A percentile compares a stretch with the other conserved stretches of the same genome.
These are phyloP conservation scores for Olivierus martensii DNA, from an alignment of 1,140 invertebrate genomes.

Conservation along the genomic window DNA sequence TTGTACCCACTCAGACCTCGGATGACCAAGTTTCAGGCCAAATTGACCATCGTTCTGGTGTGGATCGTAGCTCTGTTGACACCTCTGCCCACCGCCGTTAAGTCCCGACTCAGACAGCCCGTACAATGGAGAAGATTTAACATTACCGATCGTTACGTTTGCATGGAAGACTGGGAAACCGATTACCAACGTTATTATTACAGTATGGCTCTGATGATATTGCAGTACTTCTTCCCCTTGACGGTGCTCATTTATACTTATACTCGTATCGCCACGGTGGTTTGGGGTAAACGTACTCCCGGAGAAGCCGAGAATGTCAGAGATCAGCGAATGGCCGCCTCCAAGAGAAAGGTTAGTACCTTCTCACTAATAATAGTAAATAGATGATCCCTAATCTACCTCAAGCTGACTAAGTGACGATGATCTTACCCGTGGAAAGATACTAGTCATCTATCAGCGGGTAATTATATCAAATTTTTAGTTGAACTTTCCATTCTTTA, in stretches of 20 bases:
- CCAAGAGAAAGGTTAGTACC: conserved; percentile 66
- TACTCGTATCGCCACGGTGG: conserved; percentile 64
- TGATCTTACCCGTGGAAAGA: too few species aligned
- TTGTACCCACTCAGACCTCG: conserved; percentile 69
- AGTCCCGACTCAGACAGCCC: conserved; percentile 39
- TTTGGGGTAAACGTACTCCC: conserved; percentile 72
- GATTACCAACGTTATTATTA: conserved; percentile 46
- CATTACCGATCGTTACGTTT: conserved; percentile 37
- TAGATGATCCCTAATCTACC: too few species aligned
- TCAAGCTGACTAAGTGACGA: too few species aligned
- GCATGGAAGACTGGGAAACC: conserved; percentile 21
- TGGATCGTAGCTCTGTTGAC: conserved; percentile 63
- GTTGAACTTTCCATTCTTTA: too few species aligned
- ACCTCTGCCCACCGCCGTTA: conserved; percentile 60
- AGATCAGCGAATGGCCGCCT: conserved; percentile 64
- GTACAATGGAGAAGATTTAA: conserved; percentile 41
- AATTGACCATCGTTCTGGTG: conserved; percentile 53
- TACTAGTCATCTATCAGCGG: too few species aligned
- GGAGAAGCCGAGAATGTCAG: conserved; percentile 67
- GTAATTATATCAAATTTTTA: too few species aligned
- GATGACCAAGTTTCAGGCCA: conserved; percentile 53
- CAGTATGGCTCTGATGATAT: conserved; percentile 53
- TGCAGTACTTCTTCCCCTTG: conserved; percentile 74
- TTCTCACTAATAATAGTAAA: too few species aligned
- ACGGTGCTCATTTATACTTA: conserved; percentile 71